A percentile compares a stretch with the other conserved stretches of the same genome.
Evolutionary conservation across 2,113 vertebrate genomes (phyloP).

Genomic region (Felis chaus): DNA sequence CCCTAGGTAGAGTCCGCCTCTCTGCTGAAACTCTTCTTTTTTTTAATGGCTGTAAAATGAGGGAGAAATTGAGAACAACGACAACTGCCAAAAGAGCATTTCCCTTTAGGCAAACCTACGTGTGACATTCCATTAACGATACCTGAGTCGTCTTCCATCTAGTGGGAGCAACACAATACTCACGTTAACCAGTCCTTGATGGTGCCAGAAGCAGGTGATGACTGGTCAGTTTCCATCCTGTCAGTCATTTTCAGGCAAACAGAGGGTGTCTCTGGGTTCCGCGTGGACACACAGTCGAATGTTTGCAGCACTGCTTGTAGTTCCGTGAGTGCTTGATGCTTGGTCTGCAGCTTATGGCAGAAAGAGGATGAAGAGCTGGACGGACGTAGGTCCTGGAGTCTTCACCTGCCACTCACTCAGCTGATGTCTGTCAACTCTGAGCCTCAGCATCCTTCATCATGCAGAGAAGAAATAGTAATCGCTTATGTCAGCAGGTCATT

Average conservation of each 20-base stretch:
- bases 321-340: background rate
- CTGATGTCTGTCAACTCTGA: background rate
- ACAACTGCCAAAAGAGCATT: conserved; percentile 49
- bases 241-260: conserved; percentile 52
- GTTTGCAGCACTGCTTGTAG: background rate
- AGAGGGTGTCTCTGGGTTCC: background rate
- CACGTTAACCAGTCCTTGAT: background rate
- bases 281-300: background rate
- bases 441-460: background rate
- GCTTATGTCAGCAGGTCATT: background rate
- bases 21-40: conserved; percentile 76
- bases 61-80: conserved; percentile 50
- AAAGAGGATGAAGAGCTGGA: background rate
- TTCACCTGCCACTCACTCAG: background rate
- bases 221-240: conserved; percentile 64
- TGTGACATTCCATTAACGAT: conserved; percentile 69
- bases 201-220: conserved; percentile 21
- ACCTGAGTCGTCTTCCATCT: conserved; percentile 66
- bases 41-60: conserved; percentile 66
- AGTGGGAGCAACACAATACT: conserved; percentile 43
- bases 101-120: conserved; percentile 76
- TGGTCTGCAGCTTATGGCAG: background rate
- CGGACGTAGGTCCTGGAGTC: background rate
- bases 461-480: background rate
- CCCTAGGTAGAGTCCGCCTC: conserved; percentile 52